Base-by-base conservation (phyloP, 1,140 invertebrate genomes). In the Drosophila baimaii region DNA sequence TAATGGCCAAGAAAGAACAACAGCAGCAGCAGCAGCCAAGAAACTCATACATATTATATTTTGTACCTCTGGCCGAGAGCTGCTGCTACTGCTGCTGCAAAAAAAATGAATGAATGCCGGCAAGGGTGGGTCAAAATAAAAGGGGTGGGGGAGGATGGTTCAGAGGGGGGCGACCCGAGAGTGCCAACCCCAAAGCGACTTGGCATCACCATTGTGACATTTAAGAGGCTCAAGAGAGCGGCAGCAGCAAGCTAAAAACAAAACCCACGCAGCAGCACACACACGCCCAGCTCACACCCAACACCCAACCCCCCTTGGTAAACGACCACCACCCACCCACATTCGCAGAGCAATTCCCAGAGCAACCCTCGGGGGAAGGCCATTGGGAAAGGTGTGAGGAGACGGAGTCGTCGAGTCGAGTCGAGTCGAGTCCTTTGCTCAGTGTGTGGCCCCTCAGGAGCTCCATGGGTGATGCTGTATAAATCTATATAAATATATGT, bases 221-320 rank as follows among this genome's bases (percentile, higher is more conserved):
- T 88, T 88, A 88, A 86, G 83, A 79, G 81, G 74, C 81, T 82
- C 81, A 65, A 66, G 83, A 86, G 82, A 85, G 82, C 78, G 82
- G 47, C 66, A 51, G 56, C 65, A 57, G 46, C 39, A 63, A 82
- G 79, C 82, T 86, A 88, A 82, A 85, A 88, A 88, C 83, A 86
- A 88, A 88, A 83, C 68, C 55, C 57, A 80, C 64, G 52, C 64
- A 66, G 46, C 59, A 21, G n/a, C 57, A 58, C 71, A 75, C 23
- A 25, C 47, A 29, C 37, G 19, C 31, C 55, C 27, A 15, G 10
- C 25, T 15, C 54, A 47, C 5, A 49, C 17, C 19, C 43, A 33
- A 9, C 25, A 19, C 27, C 10, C 12, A 27, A 10, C 44, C 52
- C 55, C 44, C 43, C 62, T 23, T 37, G 31, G 25, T 25, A 55